Percentiles rank a stretch among this genome's conserved stretches.
Evolutionary conservation across 2,888 invertebrate genomes (phyloP).

Genomic region (Agrotis exclamationis): DNA sequence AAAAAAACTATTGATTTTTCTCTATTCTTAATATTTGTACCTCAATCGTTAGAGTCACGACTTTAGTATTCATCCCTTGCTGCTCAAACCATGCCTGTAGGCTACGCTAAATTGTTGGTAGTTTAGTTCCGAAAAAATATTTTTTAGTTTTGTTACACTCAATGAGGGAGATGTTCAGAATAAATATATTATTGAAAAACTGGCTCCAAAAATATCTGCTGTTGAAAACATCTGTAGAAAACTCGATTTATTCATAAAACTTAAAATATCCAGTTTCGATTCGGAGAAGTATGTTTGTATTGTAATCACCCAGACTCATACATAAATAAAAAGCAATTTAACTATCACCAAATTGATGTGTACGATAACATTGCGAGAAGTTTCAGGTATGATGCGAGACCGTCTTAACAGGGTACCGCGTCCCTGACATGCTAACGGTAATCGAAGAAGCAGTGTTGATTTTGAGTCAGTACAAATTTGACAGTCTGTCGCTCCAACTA

Average conservation of each 20-base stretch:
- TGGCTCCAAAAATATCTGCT: too few relatives aligned
- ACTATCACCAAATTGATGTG: neutral
- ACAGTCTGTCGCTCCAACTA: too few relatives aligned
- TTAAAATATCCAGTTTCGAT: neutral
- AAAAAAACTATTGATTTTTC: neutral
- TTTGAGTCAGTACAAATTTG: too few relatives aligned
- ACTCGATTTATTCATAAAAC: neutral
- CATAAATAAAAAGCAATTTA: neutral
- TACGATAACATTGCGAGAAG: too few relatives aligned
- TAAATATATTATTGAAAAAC: neutral
- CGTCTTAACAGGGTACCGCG: too few relatives aligned
- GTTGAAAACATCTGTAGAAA: neutral
- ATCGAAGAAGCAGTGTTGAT: too few relatives aligned
- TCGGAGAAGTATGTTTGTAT: neutral
- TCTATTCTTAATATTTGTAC: neutral
- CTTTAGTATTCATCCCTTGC: slow-evolving; percentile 21
- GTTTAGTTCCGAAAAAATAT: slow-evolving; percentile 6
- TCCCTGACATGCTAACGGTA: too few relatives aligned
- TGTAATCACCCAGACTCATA: too few relatives aligned
- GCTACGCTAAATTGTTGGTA: slow-evolving; percentile 12
- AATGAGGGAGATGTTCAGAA: neutral
- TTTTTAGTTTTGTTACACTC: neutral
- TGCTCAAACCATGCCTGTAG: neutral
- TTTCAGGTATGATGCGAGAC: too few relatives aligned
- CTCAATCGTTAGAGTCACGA: neutral